Base-by-base conservation (phyloP, 2,113 vertebrate genomes). In the Tetrao urogallus region DNA sequence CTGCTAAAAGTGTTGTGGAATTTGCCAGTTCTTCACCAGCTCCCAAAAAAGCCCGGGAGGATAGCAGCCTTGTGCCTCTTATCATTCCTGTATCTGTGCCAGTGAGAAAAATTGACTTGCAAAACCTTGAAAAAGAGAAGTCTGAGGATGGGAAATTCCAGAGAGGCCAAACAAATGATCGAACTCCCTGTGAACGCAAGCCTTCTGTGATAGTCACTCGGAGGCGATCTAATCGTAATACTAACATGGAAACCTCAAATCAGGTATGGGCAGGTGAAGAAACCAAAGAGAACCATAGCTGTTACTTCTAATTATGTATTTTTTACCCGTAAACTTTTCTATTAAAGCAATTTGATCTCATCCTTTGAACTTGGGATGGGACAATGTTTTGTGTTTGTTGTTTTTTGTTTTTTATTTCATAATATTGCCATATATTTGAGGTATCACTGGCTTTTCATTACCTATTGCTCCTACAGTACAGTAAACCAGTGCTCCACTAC, bases 1-100 rank as follows among this genome's bases (percentile, higher is more conserved):
- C 95, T 70, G 48, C 96, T 75, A 98, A 98, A 90, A 97, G 95
- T 19, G 97, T 96, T 30, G 96, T 97, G 65, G 98, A 98, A 92
- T 97, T 97, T 1, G 95, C 97, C 13, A 67, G 96, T 88, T 95
- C 97, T 86, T 69, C 97, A 43, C 94, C 97, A 72, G 58, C 94
- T 47, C 83, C 97, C 52, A 99, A 99, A 97, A 98, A 98, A 73
- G 73, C 96, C 4, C 97, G 98, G 36, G 99, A 99, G 43, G 99
- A 99, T 81, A 97, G 91, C 10, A 98, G 97, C 75, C 97, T 99
- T 8, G 90, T 98, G 27, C 99, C 99, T 10, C 98, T 99, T 56
- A 98, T 99, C 92, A 99, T 99, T 97, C 99, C 99, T 0, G 99
- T 99, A 57, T 99, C 99, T 6, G 99, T 99, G 70, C 99, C 99